phyloP scores from a whole-genome alignment of 2,797 vertebrate genomes.

The Strix occidentalis region DNA sequence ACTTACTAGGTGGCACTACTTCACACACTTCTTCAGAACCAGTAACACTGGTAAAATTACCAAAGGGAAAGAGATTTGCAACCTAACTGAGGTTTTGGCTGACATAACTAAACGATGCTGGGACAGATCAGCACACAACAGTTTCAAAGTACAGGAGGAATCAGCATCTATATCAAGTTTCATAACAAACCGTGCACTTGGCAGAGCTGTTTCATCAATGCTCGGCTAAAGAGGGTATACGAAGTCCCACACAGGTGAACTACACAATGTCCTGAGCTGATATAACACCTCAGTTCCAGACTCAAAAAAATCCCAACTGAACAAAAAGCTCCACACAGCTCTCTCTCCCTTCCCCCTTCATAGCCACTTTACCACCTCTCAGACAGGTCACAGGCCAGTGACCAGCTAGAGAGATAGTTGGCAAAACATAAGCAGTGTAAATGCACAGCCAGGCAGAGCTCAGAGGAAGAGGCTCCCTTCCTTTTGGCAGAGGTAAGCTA shows the following conservation, averaged over 20 bases:
- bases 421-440: background rate
- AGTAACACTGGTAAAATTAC: fast-evolving
- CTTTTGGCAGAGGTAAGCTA: background rate
- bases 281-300: background rate
- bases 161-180: background rate
- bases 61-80: background rate
- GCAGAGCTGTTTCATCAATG: background rate
- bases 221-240: background rate
- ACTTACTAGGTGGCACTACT: background rate
- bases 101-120: fast-evolving
- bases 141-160: background rate
- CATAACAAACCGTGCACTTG: background rate
- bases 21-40: background rate
- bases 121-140: background rate
- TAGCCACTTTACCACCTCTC: too few species aligned
- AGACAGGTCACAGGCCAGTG: background rate
- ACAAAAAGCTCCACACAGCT: background rate
- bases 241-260: fast-evolving
- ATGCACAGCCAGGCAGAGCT: too few species aligned
- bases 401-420: background rate
- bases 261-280: background rate
- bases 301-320: background rate
- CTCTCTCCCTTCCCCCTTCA: background rate
- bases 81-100: fast-evolving
- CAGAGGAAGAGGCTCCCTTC: background rate